Conservation (phyloP, 2,888 invertebrate genomes). For the Lordiphosa fenestrarum region DNA sequence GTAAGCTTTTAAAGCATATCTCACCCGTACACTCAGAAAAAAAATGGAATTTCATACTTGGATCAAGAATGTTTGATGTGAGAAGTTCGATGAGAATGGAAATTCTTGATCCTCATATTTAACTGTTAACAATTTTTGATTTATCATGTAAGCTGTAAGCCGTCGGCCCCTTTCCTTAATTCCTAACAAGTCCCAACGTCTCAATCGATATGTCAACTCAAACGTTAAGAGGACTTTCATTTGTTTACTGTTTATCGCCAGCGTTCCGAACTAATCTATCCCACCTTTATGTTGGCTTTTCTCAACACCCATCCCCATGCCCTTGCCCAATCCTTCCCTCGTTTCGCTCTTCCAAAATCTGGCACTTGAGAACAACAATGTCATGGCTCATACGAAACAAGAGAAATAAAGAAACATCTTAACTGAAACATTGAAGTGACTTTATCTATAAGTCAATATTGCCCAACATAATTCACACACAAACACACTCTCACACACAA, state of each 20-base stretch:
- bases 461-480: slow-evolving; percentile 64
- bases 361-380: slow-evolving; percentile 33
- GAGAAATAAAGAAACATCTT: slow-evolving; percentile 35
- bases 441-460: slow-evolving; percentile 56
- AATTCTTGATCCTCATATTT: too few relatives aligned
- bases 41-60: too few relatives aligned
- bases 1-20: too few relatives aligned
- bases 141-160: too few relatives aligned
- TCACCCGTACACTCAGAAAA: too few relatives aligned
- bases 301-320: slow-evolving; percentile 11
- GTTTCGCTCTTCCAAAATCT: slow-evolving; percentile 10
- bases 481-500: slow-evolving; percentile 18
- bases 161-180: too few relatives aligned
- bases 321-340: background rate
- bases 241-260: background rate
- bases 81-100: too few relatives aligned
- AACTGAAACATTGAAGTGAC: slow-evolving; percentile 37
- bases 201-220: too few relatives aligned
- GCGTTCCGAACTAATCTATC: slow-evolving; percentile 45
- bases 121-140: too few relatives aligned
- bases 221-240: background rate
- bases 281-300: slow-evolving; percentile 38
- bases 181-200: too few relatives aligned
- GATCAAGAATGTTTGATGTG: too few relatives aligned
- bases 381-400: slow-evolving; percentile 21